These are phyloP conservation scores for Platerodrilus igneus DNA, from an alignment of 2,888 invertebrate genomes.

Conservation along the genomic window DNA sequence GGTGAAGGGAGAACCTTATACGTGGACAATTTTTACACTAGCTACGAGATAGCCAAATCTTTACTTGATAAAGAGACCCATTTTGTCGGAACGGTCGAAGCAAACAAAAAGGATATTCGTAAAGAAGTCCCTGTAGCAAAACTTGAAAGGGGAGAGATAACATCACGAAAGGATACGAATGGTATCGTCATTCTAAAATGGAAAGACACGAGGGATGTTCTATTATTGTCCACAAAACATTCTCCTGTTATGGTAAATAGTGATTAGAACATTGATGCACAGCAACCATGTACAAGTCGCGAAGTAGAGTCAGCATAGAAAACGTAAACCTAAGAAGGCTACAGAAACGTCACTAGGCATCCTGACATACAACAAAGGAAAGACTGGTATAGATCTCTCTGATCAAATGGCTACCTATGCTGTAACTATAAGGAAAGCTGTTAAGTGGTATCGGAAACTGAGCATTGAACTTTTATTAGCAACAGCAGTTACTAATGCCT, in stretches of 20 bases:
- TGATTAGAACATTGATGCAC: too few relatives aligned
- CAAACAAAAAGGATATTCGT: conserved; percentile 28
- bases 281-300: too few relatives aligned
- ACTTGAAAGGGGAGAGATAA: conserved; percentile 31
- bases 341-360: conserved; percentile 30
- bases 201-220: conserved; percentile 36
- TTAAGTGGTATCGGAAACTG: conserved; percentile 29
- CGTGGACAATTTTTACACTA: conserved; percentile 32
- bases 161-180: conserved; percentile 33
- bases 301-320: too few relatives aligned
- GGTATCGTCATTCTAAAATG: conserved; percentile 37
- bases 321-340: conserved; percentile 1
- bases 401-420: conserved; percentile 36
- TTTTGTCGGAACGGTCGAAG: conserved; percentile 31
- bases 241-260: conserved; percentile 31
- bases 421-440: conserved; percentile 31
- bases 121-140: conserved; percentile 28
- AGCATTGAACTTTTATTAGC: conserved; percentile 25
- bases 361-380: conserved; percentile 34
- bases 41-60: conserved; percentile 22
- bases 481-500: conserved; percentile 26
- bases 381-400: too few relatives aligned
- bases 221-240: conserved; percentile 37
- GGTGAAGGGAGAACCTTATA: too few relatives aligned
- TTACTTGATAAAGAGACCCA: conserved; percentile 34